Evolutionary conservation across 1,140 invertebrate species (phyloP).

Genomic region (Formica exsecta): DNA sequence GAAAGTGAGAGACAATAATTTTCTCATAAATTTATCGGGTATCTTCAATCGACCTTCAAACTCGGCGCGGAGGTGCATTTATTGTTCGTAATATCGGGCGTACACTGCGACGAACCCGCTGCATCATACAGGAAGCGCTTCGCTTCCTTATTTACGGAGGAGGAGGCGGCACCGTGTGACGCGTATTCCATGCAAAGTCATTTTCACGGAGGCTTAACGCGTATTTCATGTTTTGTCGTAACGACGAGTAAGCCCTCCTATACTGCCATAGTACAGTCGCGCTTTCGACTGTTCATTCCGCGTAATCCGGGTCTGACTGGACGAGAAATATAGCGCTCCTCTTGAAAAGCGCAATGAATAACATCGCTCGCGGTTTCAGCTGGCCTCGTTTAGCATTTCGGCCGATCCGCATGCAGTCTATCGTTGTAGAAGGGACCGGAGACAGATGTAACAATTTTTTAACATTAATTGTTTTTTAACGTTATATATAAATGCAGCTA

Average conservation of each 20-base stretch:
- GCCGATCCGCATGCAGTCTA: conserved; percentile 22
- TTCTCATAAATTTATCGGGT: conserved; percentile 16
- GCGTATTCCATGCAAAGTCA: conserved; percentile 63
- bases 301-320: conserved; percentile 65
- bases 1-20: neutral
- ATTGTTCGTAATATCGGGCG: conserved; percentile 30
- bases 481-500: neutral
- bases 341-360: conserved; percentile 67
- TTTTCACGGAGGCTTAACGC: conserved; percentile 59
- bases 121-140: conserved; percentile 28
- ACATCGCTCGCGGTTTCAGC: conserved; percentile 59
- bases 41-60: neutral
- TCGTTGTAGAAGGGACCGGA: neutral
- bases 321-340: conserved; percentile 61
- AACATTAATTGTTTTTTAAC: conserved; percentile 32
- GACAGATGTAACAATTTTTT: conserved; percentile 49
- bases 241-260: conserved; percentile 39
- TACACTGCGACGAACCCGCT: conserved; percentile 15
- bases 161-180: neutral
- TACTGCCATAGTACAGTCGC: conserved; percentile 13
- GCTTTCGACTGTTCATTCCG: conserved; percentile 67
- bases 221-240: conserved; percentile 65
- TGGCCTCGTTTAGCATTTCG: conserved; percentile 57
- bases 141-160: conserved; percentile 58
- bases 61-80: conserved; percentile 4